phyloP scores from a whole-genome alignment of 2,797 vertebrate species.

The Nyctalus aviator region DNA sequence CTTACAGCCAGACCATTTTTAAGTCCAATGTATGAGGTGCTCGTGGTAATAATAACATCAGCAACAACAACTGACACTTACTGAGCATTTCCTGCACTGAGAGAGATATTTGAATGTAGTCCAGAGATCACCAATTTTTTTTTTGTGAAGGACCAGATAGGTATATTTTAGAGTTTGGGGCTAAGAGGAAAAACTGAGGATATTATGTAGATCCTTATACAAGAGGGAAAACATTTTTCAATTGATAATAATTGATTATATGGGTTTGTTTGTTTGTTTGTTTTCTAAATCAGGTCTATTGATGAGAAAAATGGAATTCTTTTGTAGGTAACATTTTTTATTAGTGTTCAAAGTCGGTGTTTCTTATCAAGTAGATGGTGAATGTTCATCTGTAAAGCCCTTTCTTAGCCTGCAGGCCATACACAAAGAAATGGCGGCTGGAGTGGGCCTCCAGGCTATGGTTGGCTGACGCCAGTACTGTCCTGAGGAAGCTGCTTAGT shows the following conservation, averaged over 20 bases:
- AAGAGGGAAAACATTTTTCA: not conserved
- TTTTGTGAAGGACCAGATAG: not conserved
- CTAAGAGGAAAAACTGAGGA: not conserved
- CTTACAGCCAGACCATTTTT: not conserved
- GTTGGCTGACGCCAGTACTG: accelerated
- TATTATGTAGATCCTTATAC: not conserved
- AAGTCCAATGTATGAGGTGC: not conserved
- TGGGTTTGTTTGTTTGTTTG: not conserved
- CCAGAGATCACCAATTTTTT: not conserved
- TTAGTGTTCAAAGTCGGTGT: not conserved
- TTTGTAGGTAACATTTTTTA: not conserved
- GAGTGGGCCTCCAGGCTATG: not conserved
- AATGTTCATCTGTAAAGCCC: not conserved
- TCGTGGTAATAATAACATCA: not conserved
- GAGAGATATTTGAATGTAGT: not conserved
- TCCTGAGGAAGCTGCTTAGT: not conserved
- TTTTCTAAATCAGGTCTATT: not conserved
- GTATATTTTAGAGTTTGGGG: not conserved
- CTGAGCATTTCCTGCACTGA: not conserved
- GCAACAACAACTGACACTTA: too few species aligned
- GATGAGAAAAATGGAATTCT: not conserved
- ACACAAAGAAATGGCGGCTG: not conserved
- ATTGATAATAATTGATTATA: not conserved
- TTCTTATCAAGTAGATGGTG: not conserved
- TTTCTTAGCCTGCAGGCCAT: not conserved